Base-by-base conservation (phyloP, 1,140 invertebrate species). In the Bilobella aurantiaca region DNA sequence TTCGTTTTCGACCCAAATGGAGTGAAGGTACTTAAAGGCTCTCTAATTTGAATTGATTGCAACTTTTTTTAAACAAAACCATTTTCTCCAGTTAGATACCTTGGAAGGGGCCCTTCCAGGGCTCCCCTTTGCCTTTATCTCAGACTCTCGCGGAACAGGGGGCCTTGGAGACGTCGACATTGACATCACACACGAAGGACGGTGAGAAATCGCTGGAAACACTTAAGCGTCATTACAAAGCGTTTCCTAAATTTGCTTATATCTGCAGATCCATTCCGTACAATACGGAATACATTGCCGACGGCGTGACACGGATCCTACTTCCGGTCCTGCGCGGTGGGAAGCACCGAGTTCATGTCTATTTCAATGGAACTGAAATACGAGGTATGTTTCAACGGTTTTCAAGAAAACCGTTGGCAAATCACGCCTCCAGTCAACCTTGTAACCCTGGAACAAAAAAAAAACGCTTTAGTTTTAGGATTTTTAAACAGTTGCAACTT, bases 351-450 rank as follows among this genome's bases (percentile, higher is more conserved):
- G 84, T 97, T 32, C 93, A 95, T 75, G 85, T 96, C 18, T 94
- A 93, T 74, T 98, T 96, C 76, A 98, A 97, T 77, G 91, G 91
- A 2, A 88, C 89, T 70, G 93, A 96, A 74, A 90, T 98, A n/a
- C 90, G 91, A 81, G 93, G 94, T 77, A 87, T 85, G 74, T 31
- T n/a, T n/a, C n/a, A n/a, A n/a, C n/a, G n/a, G n/a, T n/a, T n/a
- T n/a, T n/a, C n/a, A n/a, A n/a, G n/a, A 21, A 46, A 47, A 57
- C 68, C 47, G 8, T 56, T 12, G 14, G 14, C 14, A 58, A 53
- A 49, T 57, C 5, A 18, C n/a, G 12, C 37, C 18, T 21, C 14
- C 37, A 42, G 3, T 3, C 21, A 57, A 56, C 42, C n/a, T 42
- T n/a, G n/a, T n/a, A n/a, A n/a, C n/a, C n/a, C n/a, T n/a, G n/a